A percentile compares a stretch with the other conserved stretches of the same genome.
Conservation (phyloP, 2,113 vertebrate genomes). For the Dendropsophus ebraccatus region DNA sequence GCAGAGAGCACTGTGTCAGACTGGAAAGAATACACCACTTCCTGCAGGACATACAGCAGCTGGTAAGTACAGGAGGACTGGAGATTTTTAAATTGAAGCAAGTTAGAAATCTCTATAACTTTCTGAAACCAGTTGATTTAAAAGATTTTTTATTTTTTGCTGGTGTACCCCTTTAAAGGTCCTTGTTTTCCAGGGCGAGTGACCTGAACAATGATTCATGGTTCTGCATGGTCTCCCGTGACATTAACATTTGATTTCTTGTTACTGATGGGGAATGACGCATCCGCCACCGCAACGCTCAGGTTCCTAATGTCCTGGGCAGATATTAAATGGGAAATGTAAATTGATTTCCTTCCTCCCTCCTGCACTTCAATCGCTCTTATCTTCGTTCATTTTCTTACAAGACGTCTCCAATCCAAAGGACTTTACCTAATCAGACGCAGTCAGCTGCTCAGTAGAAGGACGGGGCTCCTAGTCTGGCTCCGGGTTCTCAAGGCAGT, state of each 20-base stretch:
- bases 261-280: background rate
- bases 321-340: slow-evolving; percentile 24
- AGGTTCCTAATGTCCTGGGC: background rate
- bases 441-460: background rate
- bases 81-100: no score
- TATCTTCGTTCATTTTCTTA: background rate
- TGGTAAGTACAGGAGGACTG: no score
- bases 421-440: background rate
- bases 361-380: background rate
- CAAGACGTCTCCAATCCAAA: background rate
- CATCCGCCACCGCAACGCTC: background rate
- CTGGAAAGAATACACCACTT: no score
- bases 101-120: no score
- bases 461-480: background rate
- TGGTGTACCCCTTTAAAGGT: no score
- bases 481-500: background rate
- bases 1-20: no score
- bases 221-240: no score
- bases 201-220: background rate
- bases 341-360: slow-evolving; percentile 29
- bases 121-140: no score
- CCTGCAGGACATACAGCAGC: no score
- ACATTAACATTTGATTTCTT: background rate
- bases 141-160: no score
- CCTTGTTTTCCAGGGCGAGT: background rate